phyloP scores from a whole-genome alignment of 2,113 vertebrate species.

The Castor canadensis region DNA sequence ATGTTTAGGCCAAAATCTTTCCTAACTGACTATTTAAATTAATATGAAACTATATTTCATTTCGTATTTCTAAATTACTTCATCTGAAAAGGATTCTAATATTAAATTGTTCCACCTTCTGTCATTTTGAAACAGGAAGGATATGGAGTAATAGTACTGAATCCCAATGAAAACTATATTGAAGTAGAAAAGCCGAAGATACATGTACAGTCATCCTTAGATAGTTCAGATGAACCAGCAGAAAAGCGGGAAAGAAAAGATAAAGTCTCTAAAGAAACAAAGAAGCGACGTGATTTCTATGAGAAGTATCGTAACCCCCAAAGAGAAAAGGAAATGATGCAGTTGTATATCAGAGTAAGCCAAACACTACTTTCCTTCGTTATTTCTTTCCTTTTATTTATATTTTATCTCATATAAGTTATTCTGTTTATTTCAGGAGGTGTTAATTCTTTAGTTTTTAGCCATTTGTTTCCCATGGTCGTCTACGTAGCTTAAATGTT shows the following conservation, averaged over 20 bases:
- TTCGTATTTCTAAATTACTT: conserved; percentile 73
- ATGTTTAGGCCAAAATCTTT: conserved; percentile 50
- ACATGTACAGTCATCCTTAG: conserved; percentile 85
- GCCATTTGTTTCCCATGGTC: neutral
- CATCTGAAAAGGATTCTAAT: conserved; percentile 62
- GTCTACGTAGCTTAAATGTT: neutral
- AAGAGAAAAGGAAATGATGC: conserved; percentile 94
- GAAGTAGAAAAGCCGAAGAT: conserved; percentile 93
- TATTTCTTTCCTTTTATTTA: conserved; percentile 35
- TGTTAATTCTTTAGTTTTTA: neutral
- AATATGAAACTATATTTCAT: conserved; percentile 46
- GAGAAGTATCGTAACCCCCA: conserved; percentile 98
- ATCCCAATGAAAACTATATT: conserved; percentile 98
- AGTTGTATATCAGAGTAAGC: conserved; percentile 94
- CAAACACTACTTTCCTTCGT: conserved; percentile 38
- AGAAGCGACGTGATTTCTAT: conserved; percentile 95
- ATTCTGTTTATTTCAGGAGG: neutral
- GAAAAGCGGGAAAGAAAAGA: conserved; percentile 97
- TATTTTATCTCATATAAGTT: conserved; percentile 26
- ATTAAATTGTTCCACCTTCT: conserved; percentile 78
- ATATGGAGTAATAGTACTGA: conserved; percentile 96
- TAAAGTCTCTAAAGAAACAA: conserved; percentile 90
- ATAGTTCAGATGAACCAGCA: conserved; percentile 93
- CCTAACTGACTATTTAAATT: conserved; percentile 26
- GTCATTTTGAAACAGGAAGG: conserved; percentile 89